Base-by-base conservation (phyloP, 2,888 invertebrate species). In the Saturnia japonica region DNA sequence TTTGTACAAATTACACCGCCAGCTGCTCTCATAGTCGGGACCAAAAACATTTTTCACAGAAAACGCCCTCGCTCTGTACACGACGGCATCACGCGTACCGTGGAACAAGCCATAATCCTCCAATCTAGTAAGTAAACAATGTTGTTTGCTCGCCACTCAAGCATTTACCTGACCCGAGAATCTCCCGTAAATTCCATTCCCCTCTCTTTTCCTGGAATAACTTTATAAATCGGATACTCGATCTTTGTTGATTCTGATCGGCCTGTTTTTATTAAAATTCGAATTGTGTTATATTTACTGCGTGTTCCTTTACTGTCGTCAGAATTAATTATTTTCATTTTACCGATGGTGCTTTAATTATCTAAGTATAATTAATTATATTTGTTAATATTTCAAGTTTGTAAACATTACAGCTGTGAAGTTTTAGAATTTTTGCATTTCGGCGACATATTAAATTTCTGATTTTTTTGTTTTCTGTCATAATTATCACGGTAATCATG, bases 61-160 rank as follows among this genome's bases (percentile, higher is more conserved):
- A 71, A 68, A 60, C 64, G 19, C 40, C 68, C 45, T 40, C 28
- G 45, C 47, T 47, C 68, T 68, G 54, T 68, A 54, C 68, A 68
- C 64, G 64, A 40, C 64, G 64, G 40, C 64, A 64, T 40, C 64
- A 54, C 68, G 68, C 51, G 68, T 68, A 70, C 72, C 67, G 67
- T 64, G 69, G 71, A 69, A 67, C 70, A 72, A 66, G 69, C 76
- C 74, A 72, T 78, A 77, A 78, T 78, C 77, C 75, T 71, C 74
- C 78, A 77, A 78, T 78, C 77, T 77, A 76, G 74, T 73, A 71
- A 74, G 77, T 77, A 78, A 74, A 78, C 78, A 78, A 74, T 71
- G 73, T 69, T 78, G 77, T 78, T 78, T 78, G 76, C 73, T 69
- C 74, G 47, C 69, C 76, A 72, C 76, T 75, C 70, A 70, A 64